Evolutionary conservation across 2,113 vertebrate species (phyloP), one percentile per base, ranked within the genome.

Genomic region (Passer montanus): DNA sequence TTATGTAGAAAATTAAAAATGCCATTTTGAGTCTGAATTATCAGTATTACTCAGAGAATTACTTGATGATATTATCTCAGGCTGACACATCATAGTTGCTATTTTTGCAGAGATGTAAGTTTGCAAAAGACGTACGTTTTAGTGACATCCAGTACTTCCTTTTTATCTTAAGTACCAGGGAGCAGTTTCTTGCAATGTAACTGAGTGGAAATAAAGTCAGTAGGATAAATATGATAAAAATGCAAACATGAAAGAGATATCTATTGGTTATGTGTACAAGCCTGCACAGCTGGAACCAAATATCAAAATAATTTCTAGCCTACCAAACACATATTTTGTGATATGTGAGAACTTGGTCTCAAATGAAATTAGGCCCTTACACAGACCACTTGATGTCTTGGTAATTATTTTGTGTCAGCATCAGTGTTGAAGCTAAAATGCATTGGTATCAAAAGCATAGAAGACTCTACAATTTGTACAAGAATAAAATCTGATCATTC

Each of bases 1-100:
- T 94, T 93, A 44, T 93, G 93, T 83, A 77, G 82, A 93, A 90
- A 75, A 23, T 72, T 33, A 90, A 87, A 94, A 91, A 74, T 63
- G 30, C 46, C 33, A 7, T 90, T 97, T 92, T 92, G 50, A 88
- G 59, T 31, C 49, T 73, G 44, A 88, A 81, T 86, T 50, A 94
- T 86, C 47, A 63, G 12, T 67, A 69, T 90, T 91, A 88, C 64
- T 95, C 70, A 84, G 47, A 91, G 91, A 95, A 90, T 81, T 7
- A 47, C 35, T 58, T 52, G 46, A 76, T 31, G 35, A 24, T 79
- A 4, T 88, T 80, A 62, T 94, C 4, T 59, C 33, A 63, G 24
- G 30, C 50, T 90, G 63, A 41, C 52, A 35, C 18, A 69, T 46
- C 41, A 53, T 27, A 87, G 52, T 16, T 66, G 37, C 83, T 91